Evolutionary conservation across 2,888 invertebrate genomes (phyloP), one percentile per base, ranked within the genome.

Genomic region (Brachypterus glaber): DNA sequence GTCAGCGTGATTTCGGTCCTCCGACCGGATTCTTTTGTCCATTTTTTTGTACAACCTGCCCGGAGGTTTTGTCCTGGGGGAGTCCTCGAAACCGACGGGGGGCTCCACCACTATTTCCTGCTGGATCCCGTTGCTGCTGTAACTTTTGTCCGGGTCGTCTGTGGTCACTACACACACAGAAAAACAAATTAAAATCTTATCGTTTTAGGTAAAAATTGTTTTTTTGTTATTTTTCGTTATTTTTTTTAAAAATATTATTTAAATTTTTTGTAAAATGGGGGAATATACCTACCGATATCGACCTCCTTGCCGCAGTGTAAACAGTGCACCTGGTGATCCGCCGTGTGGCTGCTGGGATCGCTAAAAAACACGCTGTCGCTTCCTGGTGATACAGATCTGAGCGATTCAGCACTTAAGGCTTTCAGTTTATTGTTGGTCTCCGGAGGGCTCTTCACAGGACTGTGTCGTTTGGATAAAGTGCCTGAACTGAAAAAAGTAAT

Each of bases 281-380:
- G 4, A 11, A 27, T 11, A 9, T 27, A 11, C 5, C 5, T 27
- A 27, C 27, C 27, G 30, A 65, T 60, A 37, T 66, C 64, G 2
- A 67, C 82, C 66, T 86, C 85, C 64, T 85, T 82, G 37, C 87
- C 87, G 57, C 88, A 88, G 57, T 86, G 85, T 42, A 83, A 72
- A 59, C 88, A 88, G 58, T 85, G 85, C 1, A 79, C 75, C 45
- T 61, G 57, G 39, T 70, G 70, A 17, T 59, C 60, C 30, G 30
- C 48, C 1, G 72, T 67, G 52, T 76, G 74, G 30, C 73, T 72
- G 42, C 74, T 75, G n/a, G 69, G 77, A 62, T 87, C 87, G 57
- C 86, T 86, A 67, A 87, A 88, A 66, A 90, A 90, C 16, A 90
- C 89, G 39, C 86, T 88, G 63, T 90, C 89, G 47, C 88, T 89